Evolutionary conservation across 1,140 invertebrate species (phyloP), one percentile per base, ranked within the genome.

Genomic region (Heliconius nattereri): DNA sequence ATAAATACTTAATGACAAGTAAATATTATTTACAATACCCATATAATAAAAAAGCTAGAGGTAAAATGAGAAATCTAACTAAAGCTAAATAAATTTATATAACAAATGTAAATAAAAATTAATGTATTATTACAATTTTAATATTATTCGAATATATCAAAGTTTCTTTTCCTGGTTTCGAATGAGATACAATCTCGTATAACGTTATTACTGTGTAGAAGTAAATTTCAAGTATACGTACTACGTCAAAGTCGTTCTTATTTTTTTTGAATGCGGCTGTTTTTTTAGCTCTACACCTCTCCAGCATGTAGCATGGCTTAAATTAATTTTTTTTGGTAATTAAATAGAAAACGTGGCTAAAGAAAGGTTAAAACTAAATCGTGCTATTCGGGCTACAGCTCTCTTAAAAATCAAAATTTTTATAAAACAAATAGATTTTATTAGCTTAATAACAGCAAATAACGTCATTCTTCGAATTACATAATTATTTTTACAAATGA

Each of bases 91-190:
- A 57, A 23, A 57, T n/a, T 57, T 57, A 57, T 57, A 57, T 9
- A n/a, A n/a, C 9, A 57, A 57, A 57, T 66, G 6, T 13, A 66
- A 66, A 66, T 66, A 26, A 16, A 66, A 29, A 66, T 29, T 29
- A 23, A 29, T 8, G 23, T 66, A 29, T n/a, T 26, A 66, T 66
- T 66, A 66, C 26, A 66, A 66, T 13, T 66, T 66, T 66, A 66
- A 66, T 66, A 16, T 29, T 29, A 66, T 29, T 26, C 60, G 5
- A 66, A 66, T 1, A 66, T 26, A 66, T 1, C 60, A 66, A 66
- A 66, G 60, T 66, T n/a, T 29, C 60, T 29, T 66, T 66, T 66
- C 60, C 60, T 66, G 60, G 60, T 66, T 66, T 66, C 13, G 60
- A 16, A 66, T 9, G 1, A 26, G 11, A 66, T 66, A 66, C 26